phyloP scores from a whole-genome alignment of 2,797 vertebrate species.

The Clarias pachynema region DNA sequence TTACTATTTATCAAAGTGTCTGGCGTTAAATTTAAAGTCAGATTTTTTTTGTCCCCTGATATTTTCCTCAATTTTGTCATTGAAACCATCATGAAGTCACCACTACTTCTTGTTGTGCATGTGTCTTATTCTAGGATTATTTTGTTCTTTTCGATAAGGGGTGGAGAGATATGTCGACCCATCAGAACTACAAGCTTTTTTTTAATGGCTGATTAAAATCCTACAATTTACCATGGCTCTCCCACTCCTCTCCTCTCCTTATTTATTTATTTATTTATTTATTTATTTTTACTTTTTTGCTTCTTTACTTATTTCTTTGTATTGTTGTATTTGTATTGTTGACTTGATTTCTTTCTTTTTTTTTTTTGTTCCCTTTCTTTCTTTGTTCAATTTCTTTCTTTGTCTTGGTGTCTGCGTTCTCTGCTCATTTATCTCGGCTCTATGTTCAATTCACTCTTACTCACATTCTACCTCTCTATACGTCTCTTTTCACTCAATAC shows the following conservation, averaged over 20 bases:
- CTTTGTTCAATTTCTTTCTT: not conserved
- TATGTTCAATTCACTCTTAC: not conserved
- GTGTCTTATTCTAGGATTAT: too few species aligned
- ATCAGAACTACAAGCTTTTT: too few species aligned
- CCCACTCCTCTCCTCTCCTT: not conserved
- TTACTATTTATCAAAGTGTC: too few species aligned
- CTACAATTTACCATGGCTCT: not conserved
- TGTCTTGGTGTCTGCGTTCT: not conserved
- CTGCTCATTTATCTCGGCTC: not conserved
- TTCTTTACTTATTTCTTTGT: not conserved
- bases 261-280: not conserved
- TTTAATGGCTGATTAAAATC: too few species aligned
- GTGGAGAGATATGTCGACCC: too few species aligned
- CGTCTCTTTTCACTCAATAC: not conserved
- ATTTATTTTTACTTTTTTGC: not conserved
- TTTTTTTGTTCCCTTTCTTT: not conserved
- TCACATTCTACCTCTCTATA: not conserved
- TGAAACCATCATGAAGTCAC: too few species aligned
- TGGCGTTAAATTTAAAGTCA: too few species aligned
- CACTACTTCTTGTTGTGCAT: too few species aligned
- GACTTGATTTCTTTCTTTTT: not conserved
- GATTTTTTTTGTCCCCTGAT: too few species aligned
- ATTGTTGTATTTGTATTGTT: not conserved
- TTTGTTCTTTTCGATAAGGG: too few species aligned
- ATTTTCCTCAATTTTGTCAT: too few species aligned